phyloP scores from a whole-genome alignment of 2,113 vertebrate species.

The Saiga tatarica region DNA sequence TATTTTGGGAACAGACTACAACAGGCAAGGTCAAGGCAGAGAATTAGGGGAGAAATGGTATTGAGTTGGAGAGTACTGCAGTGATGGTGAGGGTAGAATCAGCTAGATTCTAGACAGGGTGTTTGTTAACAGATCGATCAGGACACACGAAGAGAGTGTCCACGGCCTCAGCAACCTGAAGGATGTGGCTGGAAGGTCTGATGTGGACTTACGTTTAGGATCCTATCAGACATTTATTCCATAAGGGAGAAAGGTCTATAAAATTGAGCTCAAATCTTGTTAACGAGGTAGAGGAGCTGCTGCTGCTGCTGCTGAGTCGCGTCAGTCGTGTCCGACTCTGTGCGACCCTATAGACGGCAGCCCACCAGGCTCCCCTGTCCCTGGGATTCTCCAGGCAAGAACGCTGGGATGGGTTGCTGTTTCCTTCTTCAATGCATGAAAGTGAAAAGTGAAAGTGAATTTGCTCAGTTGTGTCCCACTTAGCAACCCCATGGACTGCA shows the following conservation, averaged over 20 bases:
- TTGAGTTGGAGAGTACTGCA: not conserved
- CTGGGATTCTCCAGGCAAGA: not conserved
- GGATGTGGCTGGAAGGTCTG: not conserved
- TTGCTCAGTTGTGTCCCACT: not conserved
- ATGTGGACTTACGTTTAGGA: not conserved
- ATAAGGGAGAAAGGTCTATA: not conserved
- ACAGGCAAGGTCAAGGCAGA: not conserved
- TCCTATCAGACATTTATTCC: not conserved
- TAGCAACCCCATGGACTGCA: not conserved
- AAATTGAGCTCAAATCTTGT: not conserved
- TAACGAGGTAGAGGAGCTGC: not conserved
- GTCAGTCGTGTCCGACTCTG: not conserved
- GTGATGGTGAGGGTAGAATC: not conserved
- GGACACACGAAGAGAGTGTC: fast-evolving
- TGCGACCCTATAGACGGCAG: fast-evolving
- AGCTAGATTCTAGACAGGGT: not conserved
- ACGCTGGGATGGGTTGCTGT: not conserved
- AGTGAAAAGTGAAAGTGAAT: too few relatives aligned
- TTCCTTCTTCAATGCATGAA: not conserved
- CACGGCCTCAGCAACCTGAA: not conserved
- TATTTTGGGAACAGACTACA: not conserved
- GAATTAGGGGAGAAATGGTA: not conserved
- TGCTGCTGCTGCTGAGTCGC: not conserved
- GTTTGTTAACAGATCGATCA: not conserved
- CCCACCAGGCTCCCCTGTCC: not conserved